These are phyloP conservation scores for Perdita meconis DNA, from an alignment of 2,888 invertebrate species.

Conservation along the genomic window DNA sequence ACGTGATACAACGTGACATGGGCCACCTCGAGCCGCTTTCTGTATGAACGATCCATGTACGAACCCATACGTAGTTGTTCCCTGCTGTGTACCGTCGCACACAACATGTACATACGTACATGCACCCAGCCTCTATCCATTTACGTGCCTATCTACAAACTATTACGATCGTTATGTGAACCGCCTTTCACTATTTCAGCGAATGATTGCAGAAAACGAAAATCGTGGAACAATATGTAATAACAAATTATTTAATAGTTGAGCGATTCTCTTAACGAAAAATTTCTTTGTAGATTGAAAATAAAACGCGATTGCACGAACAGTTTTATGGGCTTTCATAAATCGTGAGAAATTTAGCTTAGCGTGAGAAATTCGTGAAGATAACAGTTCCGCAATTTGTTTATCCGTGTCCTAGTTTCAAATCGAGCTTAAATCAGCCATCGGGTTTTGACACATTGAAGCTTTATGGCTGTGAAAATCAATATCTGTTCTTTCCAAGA, in stretches of 20 bases:
- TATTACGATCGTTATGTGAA: conserved; percentile 28
- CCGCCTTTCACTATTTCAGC: conserved; percentile 1
- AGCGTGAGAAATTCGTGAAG: conserved; percentile 1
- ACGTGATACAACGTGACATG: conserved; percentile 54
- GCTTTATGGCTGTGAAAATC: conserved; percentile 1
- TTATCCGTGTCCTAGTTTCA: conserved; percentile 5
- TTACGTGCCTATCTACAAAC: conserved; percentile 47
- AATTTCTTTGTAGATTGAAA: not conserved
- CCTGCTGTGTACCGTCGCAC: conserved; percentile 16
- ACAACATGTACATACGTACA: too few relatives aligned
- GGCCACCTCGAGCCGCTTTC: conserved; percentile 57
- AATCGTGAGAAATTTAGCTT: conserved; percentile 1
- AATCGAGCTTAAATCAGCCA: conserved; percentile 12
- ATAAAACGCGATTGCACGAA: not conserved
- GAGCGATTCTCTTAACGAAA: not conserved
- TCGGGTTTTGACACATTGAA: conserved; percentile 11
- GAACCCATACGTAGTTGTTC: conserved; percentile 14
- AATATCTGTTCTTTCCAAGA: conserved; percentile 14
- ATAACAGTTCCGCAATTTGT: conserved; percentile 2
- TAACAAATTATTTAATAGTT: not conserved
- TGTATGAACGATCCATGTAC: conserved; percentile 42
- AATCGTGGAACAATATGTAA: not conserved
- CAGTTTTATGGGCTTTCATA: not conserved
- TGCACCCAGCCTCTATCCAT: conserved; percentile 42
- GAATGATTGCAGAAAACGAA: not conserved